A percentile compares a stretch with the other conserved stretches of the same genome.
Evolutionary conservation across 1,140 invertebrate species (phyloP).

Genomic region (Episyrphus balteatus): DNA sequence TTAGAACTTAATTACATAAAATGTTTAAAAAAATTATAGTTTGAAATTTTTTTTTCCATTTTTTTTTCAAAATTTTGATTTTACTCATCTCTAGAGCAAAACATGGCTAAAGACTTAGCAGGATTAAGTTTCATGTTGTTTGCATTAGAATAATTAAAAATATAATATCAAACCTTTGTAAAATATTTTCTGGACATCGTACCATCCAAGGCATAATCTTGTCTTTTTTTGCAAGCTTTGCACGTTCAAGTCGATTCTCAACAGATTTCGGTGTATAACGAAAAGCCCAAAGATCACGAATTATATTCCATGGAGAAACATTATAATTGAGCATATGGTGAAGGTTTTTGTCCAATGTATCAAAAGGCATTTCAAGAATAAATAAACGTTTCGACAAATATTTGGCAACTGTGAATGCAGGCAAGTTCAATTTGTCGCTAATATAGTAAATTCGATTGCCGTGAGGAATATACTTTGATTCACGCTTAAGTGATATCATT

Average conservation of each 20-base stretch:
- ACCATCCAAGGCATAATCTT: slow-evolving; percentile 47
- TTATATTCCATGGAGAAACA: slow-evolving; percentile 35
- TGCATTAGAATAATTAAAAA: neutral
- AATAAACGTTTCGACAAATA: slow-evolving; percentile 29
- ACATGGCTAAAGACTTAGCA: neutral
- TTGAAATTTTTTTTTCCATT: too few relatives aligned
- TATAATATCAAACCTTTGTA: slow-evolving; percentile 26
- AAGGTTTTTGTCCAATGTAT: slow-evolving; percentile 31
- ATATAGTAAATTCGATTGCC: slow-evolving; percentile 32
- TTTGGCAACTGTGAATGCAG: slow-evolving; percentile 23
- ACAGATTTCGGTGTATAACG: slow-evolving; percentile 35
- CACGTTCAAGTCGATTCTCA: slow-evolving; percentile 30
- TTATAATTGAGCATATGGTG: slow-evolving; percentile 33
- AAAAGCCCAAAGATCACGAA: slow-evolving; percentile 43
- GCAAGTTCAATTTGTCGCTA: slow-evolving; percentile 21
- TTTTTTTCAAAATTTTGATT: too few relatives aligned
- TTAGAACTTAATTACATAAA: too few relatives aligned
- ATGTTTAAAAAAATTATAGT: too few relatives aligned
- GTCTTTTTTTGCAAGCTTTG: slow-evolving; percentile 35
- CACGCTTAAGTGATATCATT: slow-evolving; percentile 12
- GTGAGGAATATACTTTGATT: slow-evolving; percentile 11
- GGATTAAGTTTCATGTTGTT: neutral
- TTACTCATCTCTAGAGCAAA: neutral
- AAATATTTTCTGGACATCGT: slow-evolving; percentile 35
- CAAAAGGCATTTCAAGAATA: slow-evolving; percentile 31